Evolutionary conservation across 2,888 invertebrate genomes (phyloP).

Genomic region (Bellardia pandia): DNA sequence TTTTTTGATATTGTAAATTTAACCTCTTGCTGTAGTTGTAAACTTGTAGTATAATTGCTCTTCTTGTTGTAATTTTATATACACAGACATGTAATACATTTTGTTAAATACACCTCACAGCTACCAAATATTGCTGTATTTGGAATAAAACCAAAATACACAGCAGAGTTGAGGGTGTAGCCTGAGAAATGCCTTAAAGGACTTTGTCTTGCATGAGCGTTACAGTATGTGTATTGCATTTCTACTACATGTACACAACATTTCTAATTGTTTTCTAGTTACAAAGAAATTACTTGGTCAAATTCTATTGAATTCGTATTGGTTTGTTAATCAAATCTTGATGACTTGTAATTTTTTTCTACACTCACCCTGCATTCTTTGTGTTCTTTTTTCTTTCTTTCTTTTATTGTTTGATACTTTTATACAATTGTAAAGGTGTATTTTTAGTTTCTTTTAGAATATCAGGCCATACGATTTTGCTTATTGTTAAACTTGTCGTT

Average conservation of each 20-base stretch:
- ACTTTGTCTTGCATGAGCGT: constrained; percentile 67
- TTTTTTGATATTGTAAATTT: background rate
- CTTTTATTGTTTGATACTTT: constrained; percentile 11
- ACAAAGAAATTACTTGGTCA: constrained; percentile 62
- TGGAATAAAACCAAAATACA: constrained; percentile 15
- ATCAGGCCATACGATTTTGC: constrained; percentile 43
- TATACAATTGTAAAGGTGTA: constrained; percentile 34
- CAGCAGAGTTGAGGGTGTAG: constrained; percentile 33
- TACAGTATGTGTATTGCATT: background rate
- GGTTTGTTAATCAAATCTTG: constrained; percentile 72
- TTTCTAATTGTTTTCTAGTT: constrained; percentile 67
- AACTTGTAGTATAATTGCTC: background rate
- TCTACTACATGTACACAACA: background rate
- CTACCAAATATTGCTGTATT: background rate
- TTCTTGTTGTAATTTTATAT: background rate
- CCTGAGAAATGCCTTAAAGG: constrained; percentile 80
- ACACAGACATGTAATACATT: constrained; percentile 1
- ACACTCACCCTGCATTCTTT: background rate
- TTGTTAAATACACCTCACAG: constrained; percentile 9
- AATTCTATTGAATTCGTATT: constrained; percentile 68
- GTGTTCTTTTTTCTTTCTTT: background rate
- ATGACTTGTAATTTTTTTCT: constrained; percentile 64
- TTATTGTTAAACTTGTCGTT: constrained; percentile 41
- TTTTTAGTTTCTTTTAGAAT: constrained; percentile 15
- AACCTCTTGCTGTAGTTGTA: background rate